These are phyloP conservation scores for Liodrosophila aerea DNA, from an alignment of 2,888 invertebrate genomes.

Conservation along the genomic window DNA sequence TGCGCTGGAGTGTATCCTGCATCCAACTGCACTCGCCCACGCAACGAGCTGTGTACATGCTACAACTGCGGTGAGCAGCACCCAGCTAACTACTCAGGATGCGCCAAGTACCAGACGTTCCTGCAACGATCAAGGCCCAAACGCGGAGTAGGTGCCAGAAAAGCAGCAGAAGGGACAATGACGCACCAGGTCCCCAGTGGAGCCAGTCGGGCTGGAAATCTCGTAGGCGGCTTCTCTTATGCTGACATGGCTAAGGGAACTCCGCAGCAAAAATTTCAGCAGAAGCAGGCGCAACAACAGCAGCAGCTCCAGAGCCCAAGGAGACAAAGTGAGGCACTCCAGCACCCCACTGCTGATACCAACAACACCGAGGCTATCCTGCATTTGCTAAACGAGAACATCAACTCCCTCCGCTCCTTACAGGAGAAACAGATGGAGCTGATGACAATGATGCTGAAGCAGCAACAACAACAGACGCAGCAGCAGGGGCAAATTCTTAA, in stretches of 20 bases:
- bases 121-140: conserved; percentile 1
- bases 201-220: background rate
- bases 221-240: background rate
- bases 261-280: background rate
- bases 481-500: too few relatives aligned
- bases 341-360: background rate
- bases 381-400: background rate
- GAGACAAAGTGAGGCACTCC: conserved; percentile 2
- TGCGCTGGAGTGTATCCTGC: background rate
- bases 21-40: background rate
- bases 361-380: background rate
- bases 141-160: background rate
- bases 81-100: background rate
- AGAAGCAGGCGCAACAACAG: background rate
- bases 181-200: too few relatives aligned
- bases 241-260: background rate
- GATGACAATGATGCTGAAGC: too few relatives aligned
- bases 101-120: background rate
- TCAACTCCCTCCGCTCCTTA: background rate
- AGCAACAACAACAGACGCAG: too few relatives aligned
- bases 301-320: background rate
- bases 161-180: too few relatives aligned
- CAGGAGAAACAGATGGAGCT: conserved; percentile 3
- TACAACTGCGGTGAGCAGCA: background rate
- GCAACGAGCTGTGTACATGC: too few relatives aligned